Base-by-base conservation (phyloP, 2,113 vertebrate species). In the Eulemur rufifrons region DNA sequence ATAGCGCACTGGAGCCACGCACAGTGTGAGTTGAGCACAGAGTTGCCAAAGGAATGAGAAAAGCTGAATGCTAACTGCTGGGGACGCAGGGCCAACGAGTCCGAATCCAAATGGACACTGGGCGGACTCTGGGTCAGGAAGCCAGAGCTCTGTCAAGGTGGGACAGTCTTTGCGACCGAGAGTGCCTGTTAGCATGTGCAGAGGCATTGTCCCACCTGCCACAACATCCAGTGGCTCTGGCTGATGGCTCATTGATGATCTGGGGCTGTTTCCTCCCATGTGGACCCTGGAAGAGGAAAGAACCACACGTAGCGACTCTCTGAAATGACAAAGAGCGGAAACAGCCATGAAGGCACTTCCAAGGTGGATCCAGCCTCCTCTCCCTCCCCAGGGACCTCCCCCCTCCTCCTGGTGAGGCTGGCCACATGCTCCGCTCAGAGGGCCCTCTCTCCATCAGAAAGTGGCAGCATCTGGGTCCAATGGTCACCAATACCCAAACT, bases 361-460 rank as follows among this genome's bases (percentile, higher is more conserved):
- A 5, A 39, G 4, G 10, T n/a, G 21, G 32, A n/a, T 32, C 6
- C 13, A 3, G 52, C 32, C 76, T 54, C 34, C 63, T 45, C 37
- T 68, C 37, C 29, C 6, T 52, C n/a, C 61, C 8, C 34, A 29
- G 42, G 42, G 32, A 25, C 42, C 45, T 56, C 56, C 25, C 2
- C 2, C 1, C 0, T 0, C 76, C 63, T 25, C 76, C 37, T 12
- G 52, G 39, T 29, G 7, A 25, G 68, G 15, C 32, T 12, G 7
- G 15, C 39, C 64, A 5, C 6, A 18, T 3, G 0, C n/a, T 34
- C 50, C n/a, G 6, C 25, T 68, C 20, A 45, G 4, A 78, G 63
- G 18, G 25, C 34, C 27, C 17, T 56, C 9, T 82, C 45, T 32
- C 39, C 29, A 21, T 37, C 54, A 32, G 34, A 39, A 83, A 73